Base-by-base conservation (phyloP, 1,140 invertebrate genomes). In the Drosophila repletoides region DNA sequence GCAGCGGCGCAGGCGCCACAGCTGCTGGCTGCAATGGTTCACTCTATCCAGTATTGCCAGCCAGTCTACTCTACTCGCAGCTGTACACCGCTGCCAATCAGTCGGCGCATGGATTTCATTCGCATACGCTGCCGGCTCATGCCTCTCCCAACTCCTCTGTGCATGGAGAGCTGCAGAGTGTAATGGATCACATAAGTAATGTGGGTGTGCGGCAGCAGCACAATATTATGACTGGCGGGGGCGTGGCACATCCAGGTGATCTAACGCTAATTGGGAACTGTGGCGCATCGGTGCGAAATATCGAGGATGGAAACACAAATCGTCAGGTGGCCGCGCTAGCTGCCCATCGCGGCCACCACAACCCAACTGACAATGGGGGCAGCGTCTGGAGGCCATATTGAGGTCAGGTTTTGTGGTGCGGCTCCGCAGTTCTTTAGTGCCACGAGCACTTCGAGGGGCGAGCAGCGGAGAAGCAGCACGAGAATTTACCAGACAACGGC, bases 51-150 rank as follows among this genome's bases (percentile, higher is more conserved):
- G 94, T 96, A 0, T 90, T 96, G 31, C 95, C 95, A 0, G 94
- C 94, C 6, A 95, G 95, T 77, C 92, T 96, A 49, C 91, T 97
- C 3, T 96, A 97, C 90, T 95, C 95, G 9, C 95, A 96, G 80
- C 90, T 97, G 10, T 96, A 97, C 58, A 94, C 94, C 1, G 93
- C 94, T 10, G 94, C 94, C 22, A 95, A 95, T 79, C 95, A 96
- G 79, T 93, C 94, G 52, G 93, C 94, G 38, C 95, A 95, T 66
- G 94, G 95, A 71, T 94, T 94, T 68, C 93, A 94, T 73, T 93
- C 93, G 17, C 93, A 94, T 77, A 92, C 93, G n/a, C 92, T 94
- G 72, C 92, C 92, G 14, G 91, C 92, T 58, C 92, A 93, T 53
- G 91, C 92, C 10, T 92, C 93, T 10, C 93, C 93, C 49, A 93